Evolutionary conservation across 2,888 invertebrate species (phyloP), one percentile per base, ranked within the genome.

Genomic region (Ctenicera cuprea): DNA sequence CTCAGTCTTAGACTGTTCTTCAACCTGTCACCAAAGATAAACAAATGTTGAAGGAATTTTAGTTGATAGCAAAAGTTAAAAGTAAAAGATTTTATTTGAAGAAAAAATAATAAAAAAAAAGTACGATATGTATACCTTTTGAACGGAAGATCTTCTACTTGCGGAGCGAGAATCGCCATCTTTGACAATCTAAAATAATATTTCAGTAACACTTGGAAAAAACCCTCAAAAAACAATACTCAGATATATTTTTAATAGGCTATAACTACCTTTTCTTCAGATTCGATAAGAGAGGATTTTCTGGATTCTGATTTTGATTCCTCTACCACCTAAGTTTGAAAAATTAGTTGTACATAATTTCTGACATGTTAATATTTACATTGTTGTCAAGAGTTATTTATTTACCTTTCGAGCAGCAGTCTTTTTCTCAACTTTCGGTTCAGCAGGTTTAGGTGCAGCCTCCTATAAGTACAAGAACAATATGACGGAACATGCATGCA

Each of bases 381-480:
- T 3, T 43, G 38, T n/a, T 11, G 7, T 38, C 38, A 66, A 66
- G 26, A 26, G 5, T 3, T 5, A 45, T 71, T 11, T 52, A 50
- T 16, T 80, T 85, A 86, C 86, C 85, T 86, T 85, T 78, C 83
- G 83, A 11, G 83, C 77, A 26, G 84, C 82, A 41, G 83, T 76
- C 50, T 85, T 86, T 81, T 89, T 88, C 76, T 87, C 87, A 67
- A 83, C 81, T 73, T 88, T 88, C 82, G 89, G 89, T 82, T 89
- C 89, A 71, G 90, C 91, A 82, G 90, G 88, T 85, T 91, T 90
- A 70, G 89, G 87, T 61, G 74, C 67, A 26, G 38, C 16, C 84
- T 90, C 90, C 84, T 88, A 80, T 52, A 80, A 64, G 43, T 38
- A 69, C n/a, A 61, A 50, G n/a, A 62, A 52, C 45, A 38, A 74